phyloP scores from a whole-genome alignment of 2,888 invertebrate genomes.

The Parnassius smintheus region DNA sequence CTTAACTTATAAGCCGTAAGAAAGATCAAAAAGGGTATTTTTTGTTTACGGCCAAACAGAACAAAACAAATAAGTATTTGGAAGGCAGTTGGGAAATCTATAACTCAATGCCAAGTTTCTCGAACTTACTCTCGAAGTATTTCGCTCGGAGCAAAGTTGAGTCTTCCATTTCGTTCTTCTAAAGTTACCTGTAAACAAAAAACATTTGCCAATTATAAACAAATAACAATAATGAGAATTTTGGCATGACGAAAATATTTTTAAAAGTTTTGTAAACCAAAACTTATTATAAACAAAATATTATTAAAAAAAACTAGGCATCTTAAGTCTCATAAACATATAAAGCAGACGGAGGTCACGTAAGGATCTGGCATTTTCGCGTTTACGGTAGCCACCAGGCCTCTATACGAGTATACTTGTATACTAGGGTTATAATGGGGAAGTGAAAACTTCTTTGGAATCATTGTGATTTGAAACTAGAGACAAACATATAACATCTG shows the following conservation, averaged over 20 bases:
- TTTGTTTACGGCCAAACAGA: conserved; percentile 71
- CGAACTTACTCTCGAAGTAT: conserved; percentile 68
- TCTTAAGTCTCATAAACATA: too few relatives aligned
- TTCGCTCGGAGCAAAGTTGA: conserved; percentile 56
- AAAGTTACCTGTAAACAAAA: conserved; percentile 73
- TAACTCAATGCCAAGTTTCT: conserved; percentile 78
- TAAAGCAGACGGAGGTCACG: too few relatives aligned
- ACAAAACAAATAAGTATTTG: conserved; percentile 77
- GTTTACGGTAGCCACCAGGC: too few relatives aligned
- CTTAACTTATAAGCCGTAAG: conserved; percentile 25
- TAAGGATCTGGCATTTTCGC: too few relatives aligned
- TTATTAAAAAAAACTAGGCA: neutral
- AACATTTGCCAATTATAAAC: conserved; percentile 46
- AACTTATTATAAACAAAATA: conserved; percentile 6
- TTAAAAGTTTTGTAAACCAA: conserved; percentile 22
- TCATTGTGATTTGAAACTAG: too few relatives aligned
- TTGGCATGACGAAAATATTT: conserved; percentile 27
- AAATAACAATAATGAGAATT: conserved; percentile 36
- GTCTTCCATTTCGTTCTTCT: conserved; percentile 61
- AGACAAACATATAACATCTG: too few relatives aligned
- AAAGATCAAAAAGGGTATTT: conserved; percentile 58
- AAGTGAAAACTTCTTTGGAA: too few relatives aligned
- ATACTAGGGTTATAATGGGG: too few relatives aligned
- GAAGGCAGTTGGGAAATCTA: conserved; percentile 74
- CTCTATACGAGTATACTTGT: too few relatives aligned